Evolutionary conservation across 1,140 invertebrate genomes (phyloP), one percentile per base, ranked within the genome.

Genomic region (Cyrtorhinus lividipennis): DNA sequence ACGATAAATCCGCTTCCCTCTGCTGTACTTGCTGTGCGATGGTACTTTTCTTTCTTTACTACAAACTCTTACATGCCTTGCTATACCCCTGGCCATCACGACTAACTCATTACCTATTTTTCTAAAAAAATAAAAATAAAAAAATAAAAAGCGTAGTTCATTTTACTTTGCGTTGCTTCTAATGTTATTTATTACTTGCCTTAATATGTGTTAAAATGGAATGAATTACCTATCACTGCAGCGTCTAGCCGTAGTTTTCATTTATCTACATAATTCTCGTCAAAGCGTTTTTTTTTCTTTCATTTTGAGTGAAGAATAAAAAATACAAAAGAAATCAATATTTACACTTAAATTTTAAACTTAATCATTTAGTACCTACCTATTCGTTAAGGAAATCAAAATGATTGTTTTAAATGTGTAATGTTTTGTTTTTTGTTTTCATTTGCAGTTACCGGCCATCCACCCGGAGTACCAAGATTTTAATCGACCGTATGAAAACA

Each of bases 401-500:
- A 23, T 57, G 15, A 15, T 57, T 57, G 15, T 23, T 23, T 57
- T 23, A 57, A 15, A 24, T 23, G n/a, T 57, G 56, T 15, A 15
- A 24, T 23, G n/a, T 57, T 18, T 15, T 56, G 20, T 57, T 57
- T 23, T 57, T 57, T 57, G 20, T 23, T 57, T 24, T 57, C n/a
- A 76, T 78, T 89, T 89, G 76, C 85, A 96, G 92, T 95, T 95
- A 90, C 92, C 93, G 92, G 92, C 92, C 92, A 95, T 90, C 90
- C 92, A 93, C 90, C 92, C 86, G 89, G 91, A 93, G 86, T 96
- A 89, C 92, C 91, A 88, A 89, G 92, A 94, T 94, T 95, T 94
- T 94, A 95, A 92, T 88, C 87, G 59, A 61, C 58, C 58, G 38
- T 59, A 26, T 46, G 45, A 64, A 60, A 22, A 63, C 56, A 63